phyloP scores from a whole-genome alignment of 1,140 invertebrate genomes.

The Panulirus ornatus region DNA sequence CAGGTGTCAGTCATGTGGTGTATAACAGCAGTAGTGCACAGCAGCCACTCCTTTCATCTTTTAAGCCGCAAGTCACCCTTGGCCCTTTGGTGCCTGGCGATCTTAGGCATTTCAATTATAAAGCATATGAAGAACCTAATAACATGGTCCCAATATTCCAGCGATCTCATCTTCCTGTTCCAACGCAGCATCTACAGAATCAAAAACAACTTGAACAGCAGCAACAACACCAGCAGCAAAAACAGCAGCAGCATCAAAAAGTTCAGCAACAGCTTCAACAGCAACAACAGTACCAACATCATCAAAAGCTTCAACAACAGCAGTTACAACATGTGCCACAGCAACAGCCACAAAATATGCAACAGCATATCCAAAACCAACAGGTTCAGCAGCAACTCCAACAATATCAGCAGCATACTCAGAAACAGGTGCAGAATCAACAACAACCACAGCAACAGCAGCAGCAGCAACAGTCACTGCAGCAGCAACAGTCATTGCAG shows the following conservation, averaged over 20 bases:
- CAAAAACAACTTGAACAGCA: slow-evolving; percentile 45
- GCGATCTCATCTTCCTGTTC: slow-evolving; percentile 50
- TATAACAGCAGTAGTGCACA: slow-evolving; percentile 54
- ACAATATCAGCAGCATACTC: slow-evolving; percentile 12
- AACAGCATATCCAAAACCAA: slow-evolving; percentile 55
- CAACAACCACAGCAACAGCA: slow-evolving; percentile 28
- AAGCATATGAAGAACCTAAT: slow-evolving; percentile 74
- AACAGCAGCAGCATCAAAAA: slow-evolving; percentile 41
- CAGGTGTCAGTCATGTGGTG: slow-evolving; percentile 71
- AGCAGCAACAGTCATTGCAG: slow-evolving; percentile 47
- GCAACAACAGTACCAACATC: slow-evolving; percentile 33
- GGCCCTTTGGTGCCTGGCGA: slow-evolving; percentile 49
- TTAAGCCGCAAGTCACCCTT: slow-evolving; percentile 64
- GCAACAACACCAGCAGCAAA: slow-evolving; percentile 41
- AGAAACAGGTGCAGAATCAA: background rate
- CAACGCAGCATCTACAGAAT: slow-evolving; percentile 42
- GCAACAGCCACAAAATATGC: slow-evolving; percentile 40
- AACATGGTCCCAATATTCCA: slow-evolving; percentile 67
- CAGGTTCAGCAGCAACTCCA: slow-evolving; percentile 50
- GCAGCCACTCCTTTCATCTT: slow-evolving; percentile 70
- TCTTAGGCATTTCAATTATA: slow-evolving; percentile 69
- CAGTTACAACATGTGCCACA: slow-evolving; percentile 35
- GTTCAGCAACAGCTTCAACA: slow-evolving; percentile 41
- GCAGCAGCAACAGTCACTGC: slow-evolving; percentile 21
- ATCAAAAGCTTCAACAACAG: slow-evolving; percentile 18